Percentiles rank a stretch among this genome's conserved stretches.
phyloP scores from a whole-genome alignment of 1,140 invertebrate genomes.

The Whitmania pigra region DNA sequence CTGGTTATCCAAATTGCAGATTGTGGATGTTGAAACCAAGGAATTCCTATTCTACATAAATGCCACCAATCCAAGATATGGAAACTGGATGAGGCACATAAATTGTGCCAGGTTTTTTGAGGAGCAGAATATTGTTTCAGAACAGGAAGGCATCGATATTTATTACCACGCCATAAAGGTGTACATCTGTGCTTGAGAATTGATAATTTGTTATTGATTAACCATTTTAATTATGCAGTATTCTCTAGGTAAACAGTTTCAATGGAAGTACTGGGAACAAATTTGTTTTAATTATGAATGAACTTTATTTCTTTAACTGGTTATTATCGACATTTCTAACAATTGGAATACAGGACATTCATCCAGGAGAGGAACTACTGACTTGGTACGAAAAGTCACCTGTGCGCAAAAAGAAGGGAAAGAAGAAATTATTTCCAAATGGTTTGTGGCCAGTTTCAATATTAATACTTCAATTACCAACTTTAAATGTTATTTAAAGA shows the following conservation, averaged over 20 bases:
- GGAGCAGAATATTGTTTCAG: slow-evolving; percentile 28
- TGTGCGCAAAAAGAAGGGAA: slow-evolving; percentile 19
- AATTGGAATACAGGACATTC: slow-evolving; percentile 32
- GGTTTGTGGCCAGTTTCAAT: neutral
- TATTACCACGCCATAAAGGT: slow-evolving; percentile 26
- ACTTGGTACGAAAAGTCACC: slow-evolving; percentile 34
- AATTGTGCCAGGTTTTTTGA: slow-evolving; percentile 25
- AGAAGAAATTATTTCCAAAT: slow-evolving; percentile 1
- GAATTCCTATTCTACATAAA: slow-evolving; percentile 28
- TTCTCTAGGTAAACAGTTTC: neutral
- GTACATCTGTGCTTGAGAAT: neutral
- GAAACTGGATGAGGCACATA: slow-evolving; percentile 28
- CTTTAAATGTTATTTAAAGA: too few relatives aligned
- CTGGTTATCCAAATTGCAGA: slow-evolving; percentile 8
- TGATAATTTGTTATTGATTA: neutral
- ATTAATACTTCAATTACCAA: too few relatives aligned
- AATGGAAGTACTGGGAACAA: neutral
- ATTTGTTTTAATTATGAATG: too few relatives aligned
- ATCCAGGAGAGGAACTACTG: slow-evolving; percentile 36
- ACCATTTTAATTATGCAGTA: neutral
- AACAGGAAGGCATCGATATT: slow-evolving; percentile 28
- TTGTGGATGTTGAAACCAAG: slow-evolving; percentile 23
- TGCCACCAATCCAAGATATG: slow-evolving; percentile 24
- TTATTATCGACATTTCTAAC: too few relatives aligned
- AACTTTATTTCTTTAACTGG: too few relatives aligned